Percentiles rank a stretch among this genome's conserved stretches.
These are phyloP conservation scores for Drosophila paracracens DNA, from an alignment of 2,888 invertebrate species.

Conservation along the genomic window DNA sequence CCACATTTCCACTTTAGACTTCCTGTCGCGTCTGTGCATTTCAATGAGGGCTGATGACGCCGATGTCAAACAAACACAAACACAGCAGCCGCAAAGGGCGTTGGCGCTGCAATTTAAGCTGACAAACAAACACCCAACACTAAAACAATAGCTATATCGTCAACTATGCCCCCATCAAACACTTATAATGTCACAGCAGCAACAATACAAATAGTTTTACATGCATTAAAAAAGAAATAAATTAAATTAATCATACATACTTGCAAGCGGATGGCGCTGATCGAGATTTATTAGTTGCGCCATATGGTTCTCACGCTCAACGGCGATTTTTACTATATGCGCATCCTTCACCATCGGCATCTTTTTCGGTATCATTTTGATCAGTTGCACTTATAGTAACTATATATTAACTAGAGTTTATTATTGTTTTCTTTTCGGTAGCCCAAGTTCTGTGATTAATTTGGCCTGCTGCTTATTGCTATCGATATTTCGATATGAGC, in stretches of 20 bases:
- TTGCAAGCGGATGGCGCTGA: constrained; percentile 94
- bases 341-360: constrained; percentile 92
- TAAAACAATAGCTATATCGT: background rate
- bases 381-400: background rate
- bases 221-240: background rate
- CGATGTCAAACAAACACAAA: constrained; percentile 39
- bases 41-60: constrained; percentile 53
- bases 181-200: background rate
- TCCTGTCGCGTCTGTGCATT: constrained; percentile 58
- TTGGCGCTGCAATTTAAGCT: constrained; percentile 46
- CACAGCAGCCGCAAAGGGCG: constrained; percentile 59
- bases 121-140: background rate
- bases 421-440: constrained; percentile 41
- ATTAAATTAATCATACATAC: constrained; percentile 62
- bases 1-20: constrained; percentile 16
- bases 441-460: constrained; percentile 32
- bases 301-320: constrained; percentile 90
- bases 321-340: constrained; percentile 95
- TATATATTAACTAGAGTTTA: constrained; percentile 27
- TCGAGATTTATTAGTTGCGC: constrained; percentile 94
- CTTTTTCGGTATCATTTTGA: constrained; percentile 86
- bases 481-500: constrained; percentile 23
- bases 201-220: constrained; percentile 2
- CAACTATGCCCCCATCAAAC: too few species aligned
- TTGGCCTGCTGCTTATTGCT: background rate